phyloP scores from a whole-genome alignment of 2,797 vertebrate genomes.

The Squalus acanthias region DNA sequence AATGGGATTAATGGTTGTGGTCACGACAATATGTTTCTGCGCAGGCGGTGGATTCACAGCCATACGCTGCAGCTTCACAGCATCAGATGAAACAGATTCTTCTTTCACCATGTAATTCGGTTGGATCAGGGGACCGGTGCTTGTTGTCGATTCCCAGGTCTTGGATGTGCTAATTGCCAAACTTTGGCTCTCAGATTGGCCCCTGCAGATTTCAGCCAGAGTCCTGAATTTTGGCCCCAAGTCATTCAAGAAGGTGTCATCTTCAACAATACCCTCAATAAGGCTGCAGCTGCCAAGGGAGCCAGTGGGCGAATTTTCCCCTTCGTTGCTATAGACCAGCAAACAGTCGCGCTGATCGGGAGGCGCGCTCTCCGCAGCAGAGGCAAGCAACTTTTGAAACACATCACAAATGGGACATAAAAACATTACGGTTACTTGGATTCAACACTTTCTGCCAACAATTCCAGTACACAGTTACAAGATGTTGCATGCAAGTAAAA shows the following conservation, averaged over 20 bases:
- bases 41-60: too few relatives aligned
- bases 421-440: neutral
- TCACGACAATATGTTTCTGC: neutral
- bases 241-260: neutral
- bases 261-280: neutral
- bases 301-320: neutral
- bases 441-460: neutral
- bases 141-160: fast-evolving
- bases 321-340: neutral
- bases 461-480: neutral
- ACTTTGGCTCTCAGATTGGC: neutral
- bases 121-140: neutral
- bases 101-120: neutral
- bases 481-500: neutral
- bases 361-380: neutral
- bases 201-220: neutral
- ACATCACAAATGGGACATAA: neutral
- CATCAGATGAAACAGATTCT: neutral
- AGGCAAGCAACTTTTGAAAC: neutral
- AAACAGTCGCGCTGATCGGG: neutral
- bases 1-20: neutral
- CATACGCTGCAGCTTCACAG: fast-evolving
- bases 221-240: neutral
- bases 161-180: too few relatives aligned
- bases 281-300: neutral